Evolutionary conservation across 1,140 invertebrate genomes (phyloP).

Genomic region (Myzus persicae): DNA sequence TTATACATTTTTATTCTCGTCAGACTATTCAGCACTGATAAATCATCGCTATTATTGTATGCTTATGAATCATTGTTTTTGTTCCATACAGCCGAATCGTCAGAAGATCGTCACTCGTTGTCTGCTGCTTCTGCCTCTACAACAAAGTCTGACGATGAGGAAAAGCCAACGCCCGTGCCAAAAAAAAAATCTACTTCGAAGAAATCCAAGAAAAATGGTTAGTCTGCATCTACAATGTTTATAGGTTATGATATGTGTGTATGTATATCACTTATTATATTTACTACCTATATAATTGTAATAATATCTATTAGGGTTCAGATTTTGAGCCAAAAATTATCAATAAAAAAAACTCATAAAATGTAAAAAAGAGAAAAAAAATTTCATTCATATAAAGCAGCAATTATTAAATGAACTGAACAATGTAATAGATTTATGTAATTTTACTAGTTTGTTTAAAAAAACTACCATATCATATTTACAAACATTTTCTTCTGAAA

Average conservation of each 20-base stretch:
- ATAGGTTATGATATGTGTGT: too few relatives aligned
- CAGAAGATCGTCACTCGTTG: not conserved
- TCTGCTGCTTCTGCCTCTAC: not conserved
- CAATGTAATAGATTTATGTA: too few relatives aligned
- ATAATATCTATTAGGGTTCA: not conserved
- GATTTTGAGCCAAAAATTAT: too few relatives aligned
- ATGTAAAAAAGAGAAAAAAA: too few relatives aligned
- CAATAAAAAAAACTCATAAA: too few relatives aligned
- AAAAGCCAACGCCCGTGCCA: not conserved
- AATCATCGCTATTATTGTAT: not conserved
- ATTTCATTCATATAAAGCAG: too few relatives aligned
- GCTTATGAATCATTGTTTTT: not conserved
- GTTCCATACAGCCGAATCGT: not conserved
- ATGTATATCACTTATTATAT: not conserved
- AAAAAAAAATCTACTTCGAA: not conserved
- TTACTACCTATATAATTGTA: not conserved
- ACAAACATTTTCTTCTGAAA: too few relatives aligned
- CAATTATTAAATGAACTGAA: too few relatives aligned
- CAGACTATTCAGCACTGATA: not conserved
- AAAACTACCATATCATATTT: too few relatives aligned
- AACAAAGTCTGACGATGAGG: not conserved
- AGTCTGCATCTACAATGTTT: not conserved
- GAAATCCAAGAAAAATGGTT: conserved; percentile 22
- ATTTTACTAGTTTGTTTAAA: too few relatives aligned
- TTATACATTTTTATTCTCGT: not conserved